phyloP scores from a whole-genome alignment of 2,797 vertebrate genomes.

The Melanotaenia pygmaea region DNA sequence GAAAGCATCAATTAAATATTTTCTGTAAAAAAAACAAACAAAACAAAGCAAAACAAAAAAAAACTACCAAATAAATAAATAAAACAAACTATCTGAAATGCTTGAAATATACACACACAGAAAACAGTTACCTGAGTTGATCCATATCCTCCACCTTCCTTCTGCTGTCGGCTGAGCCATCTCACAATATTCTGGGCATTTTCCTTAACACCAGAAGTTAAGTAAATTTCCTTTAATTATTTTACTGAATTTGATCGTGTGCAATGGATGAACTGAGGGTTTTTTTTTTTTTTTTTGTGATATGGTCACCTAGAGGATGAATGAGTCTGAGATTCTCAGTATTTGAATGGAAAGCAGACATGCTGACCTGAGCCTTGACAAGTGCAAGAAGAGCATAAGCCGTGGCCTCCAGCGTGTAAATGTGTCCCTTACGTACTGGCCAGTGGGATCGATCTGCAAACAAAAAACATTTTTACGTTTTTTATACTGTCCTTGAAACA shows the following conservation, averaged over 20 bases:
- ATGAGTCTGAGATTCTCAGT: too few relatives aligned
- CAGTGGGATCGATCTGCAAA: conserved; percentile 73
- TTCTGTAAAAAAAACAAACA: too few relatives aligned
- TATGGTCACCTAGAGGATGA: too few relatives aligned
- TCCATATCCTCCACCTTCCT: conserved; percentile 77
- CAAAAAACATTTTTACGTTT: neutral
- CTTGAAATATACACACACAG: too few relatives aligned
- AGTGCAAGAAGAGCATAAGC: conserved; percentile 88
- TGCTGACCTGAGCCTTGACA: conserved; percentile 65
- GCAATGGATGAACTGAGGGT: neutral
- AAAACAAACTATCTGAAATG: too few relatives aligned
- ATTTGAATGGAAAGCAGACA: neutral
- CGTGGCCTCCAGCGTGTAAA: conserved; percentile 87
- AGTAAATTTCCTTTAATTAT: neutral
- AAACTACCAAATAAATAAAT: too few relatives aligned
- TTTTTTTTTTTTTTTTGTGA: too few relatives aligned
- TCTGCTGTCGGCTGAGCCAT: conserved; percentile 84
- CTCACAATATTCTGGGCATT: conserved; percentile 56
- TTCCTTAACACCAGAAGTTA: conserved; percentile 33
- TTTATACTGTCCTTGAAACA: too few relatives aligned
- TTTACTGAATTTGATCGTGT: too few relatives aligned
- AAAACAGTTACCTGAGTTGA: conserved; percentile 86
- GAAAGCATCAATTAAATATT: neutral
- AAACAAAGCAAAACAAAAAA: too few relatives aligned
- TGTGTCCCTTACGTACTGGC: conserved; percentile 62